A percentile compares a stretch with the other conserved stretches of the same genome.
These are phyloP conservation scores for Myotis lucifugus DNA, from an alignment of 2,113 vertebrate genomes.

Conservation along the genomic window DNA sequence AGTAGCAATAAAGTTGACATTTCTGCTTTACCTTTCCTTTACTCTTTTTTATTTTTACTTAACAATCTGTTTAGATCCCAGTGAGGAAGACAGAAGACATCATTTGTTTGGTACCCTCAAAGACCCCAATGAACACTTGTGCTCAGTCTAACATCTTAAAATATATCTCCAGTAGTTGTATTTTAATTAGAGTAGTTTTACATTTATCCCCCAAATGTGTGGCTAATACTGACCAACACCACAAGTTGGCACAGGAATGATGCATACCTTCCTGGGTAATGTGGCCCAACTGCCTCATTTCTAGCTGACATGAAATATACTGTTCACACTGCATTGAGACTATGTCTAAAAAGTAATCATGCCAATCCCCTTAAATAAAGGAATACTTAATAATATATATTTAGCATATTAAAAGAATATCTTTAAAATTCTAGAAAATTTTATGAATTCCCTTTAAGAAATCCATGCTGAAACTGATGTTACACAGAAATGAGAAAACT, in stretches of 20 bases:
- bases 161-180: not conserved
- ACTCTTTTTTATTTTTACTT: not conserved
- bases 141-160: not conserved
- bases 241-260: not conserved
- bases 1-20: not conserved
- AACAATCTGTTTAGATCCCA: not conserved
- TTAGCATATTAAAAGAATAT: conserved; percentile 27
- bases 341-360: not conserved
- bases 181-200: not conserved
- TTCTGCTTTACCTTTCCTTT: not conserved
- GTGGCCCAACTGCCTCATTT: not conserved
- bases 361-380: not conserved
- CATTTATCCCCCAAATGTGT: not conserved
- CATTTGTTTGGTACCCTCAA: not conserved
- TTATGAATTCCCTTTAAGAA: conserved; percentile 38
- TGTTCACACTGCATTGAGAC: not conserved
- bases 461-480: conserved; percentile 37
- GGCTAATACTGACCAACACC: not conserved
- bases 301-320: not conserved
- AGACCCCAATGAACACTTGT: not conserved
- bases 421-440: conserved; percentile 33
- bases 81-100: not conserved
- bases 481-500: conserved; percentile 25
- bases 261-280: not conserved
- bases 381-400: not conserved